A percentile compares a stretch with the other conserved stretches of the same genome.
These are phyloP conservation scores for Macrobrachium rosenbergii DNA, from an alignment of 1,140 invertebrate genomes.

Conservation along the genomic window DNA sequence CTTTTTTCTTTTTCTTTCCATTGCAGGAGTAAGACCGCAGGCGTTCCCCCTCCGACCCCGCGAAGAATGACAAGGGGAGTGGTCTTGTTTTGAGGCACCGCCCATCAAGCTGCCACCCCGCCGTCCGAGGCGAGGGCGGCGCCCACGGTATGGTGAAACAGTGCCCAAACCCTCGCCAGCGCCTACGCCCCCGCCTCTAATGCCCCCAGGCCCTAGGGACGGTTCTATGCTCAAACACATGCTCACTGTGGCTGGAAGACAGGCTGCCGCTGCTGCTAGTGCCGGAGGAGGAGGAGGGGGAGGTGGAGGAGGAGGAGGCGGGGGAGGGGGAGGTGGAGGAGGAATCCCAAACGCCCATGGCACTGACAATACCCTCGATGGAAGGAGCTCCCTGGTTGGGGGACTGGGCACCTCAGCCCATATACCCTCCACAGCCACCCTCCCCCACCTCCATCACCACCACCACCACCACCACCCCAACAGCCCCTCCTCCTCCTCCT, in stretches of 20 bases:
- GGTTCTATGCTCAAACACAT: slow-evolving; percentile 61
- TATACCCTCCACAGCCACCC: slow-evolving; percentile 16
- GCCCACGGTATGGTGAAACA: slow-evolving; percentile 48
- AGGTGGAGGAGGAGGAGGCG: too few species aligned
- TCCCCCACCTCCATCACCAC: slow-evolving; percentile 44
- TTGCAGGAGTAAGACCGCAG: neutral
- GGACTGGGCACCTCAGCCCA: slow-evolving; percentile 8
- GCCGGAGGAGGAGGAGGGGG: slow-evolving; percentile 59
- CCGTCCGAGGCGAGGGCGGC: slow-evolving; percentile 44
- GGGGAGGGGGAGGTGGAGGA: slow-evolving; percentile 52
- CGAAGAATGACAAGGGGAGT: too few species aligned
- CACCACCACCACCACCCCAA: slow-evolving; percentile 26
- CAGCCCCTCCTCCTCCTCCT: neutral
- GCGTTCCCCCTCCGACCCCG: neutral
- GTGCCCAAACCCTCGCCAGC: slow-evolving; percentile 49
- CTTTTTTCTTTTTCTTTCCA: neutral
- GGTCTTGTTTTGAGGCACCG: slow-evolving; percentile 4
- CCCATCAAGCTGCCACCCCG: slow-evolving; percentile 46
- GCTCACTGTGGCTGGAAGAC: slow-evolving; percentile 56
- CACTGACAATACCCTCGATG: slow-evolving; percentile 60
- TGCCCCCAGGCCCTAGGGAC: slow-evolving; percentile 66
- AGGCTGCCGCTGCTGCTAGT: slow-evolving; percentile 30
- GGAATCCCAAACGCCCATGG: slow-evolving; percentile 55
- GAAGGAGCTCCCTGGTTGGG: slow-evolving; percentile 64
- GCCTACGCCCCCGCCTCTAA: slow-evolving; percentile 64